Conservation (phyloP, 37 sponge, comb jelly and placozoan species). For the Eunapius fragilis region DNA sequence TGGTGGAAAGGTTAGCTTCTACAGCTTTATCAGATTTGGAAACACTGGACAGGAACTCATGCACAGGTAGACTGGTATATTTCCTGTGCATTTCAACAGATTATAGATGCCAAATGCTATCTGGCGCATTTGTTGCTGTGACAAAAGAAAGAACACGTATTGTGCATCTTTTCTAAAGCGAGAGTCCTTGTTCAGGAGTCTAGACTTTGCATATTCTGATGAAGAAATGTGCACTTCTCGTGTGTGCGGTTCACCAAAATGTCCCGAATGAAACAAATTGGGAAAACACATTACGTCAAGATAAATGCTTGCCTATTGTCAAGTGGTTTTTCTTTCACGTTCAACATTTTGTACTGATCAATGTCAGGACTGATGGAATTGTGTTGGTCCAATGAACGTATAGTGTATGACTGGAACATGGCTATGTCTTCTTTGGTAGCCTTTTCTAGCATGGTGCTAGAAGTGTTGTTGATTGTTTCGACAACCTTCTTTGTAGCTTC, state of each 20-base stretch:
- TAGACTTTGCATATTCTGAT: conserved; percentile 49
- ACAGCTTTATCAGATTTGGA: conserved; percentile 20
- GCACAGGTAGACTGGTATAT: conserved; percentile 21
- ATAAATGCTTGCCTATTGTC: conserved; percentile 32
- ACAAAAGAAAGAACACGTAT: conserved; percentile 50
- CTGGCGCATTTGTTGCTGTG: conserved; percentile 31
- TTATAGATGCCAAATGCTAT: conserved; percentile 30
- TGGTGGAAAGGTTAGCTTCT: conserved; percentile 38
- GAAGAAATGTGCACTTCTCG: conserved; percentile 21
- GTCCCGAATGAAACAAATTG: conserved; percentile 37
- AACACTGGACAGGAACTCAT: background rate
- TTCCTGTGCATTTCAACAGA: conserved; percentile 25
- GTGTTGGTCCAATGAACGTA: conserved; percentile 20
- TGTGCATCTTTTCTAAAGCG: conserved; percentile 48
- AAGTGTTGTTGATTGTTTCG: conserved; percentile 22
- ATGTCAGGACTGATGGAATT: conserved; percentile 31
- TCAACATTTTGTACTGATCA: conserved; percentile 54
- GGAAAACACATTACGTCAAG: conserved; percentile 70
- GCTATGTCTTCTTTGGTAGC: conserved; percentile 38
- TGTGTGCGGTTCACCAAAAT: conserved; percentile 46
- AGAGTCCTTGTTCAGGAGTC: conserved; percentile 44
- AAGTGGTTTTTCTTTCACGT: conserved; percentile 28
- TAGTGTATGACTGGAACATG: conserved; percentile 55
- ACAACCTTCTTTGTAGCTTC: conserved; percentile 50
- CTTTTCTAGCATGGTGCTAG: conserved; percentile 45